These are phyloP conservation scores for Heterohyrax brucei DNA, from an alignment of 2,797 vertebrate species.

Conservation along the genomic window DNA sequence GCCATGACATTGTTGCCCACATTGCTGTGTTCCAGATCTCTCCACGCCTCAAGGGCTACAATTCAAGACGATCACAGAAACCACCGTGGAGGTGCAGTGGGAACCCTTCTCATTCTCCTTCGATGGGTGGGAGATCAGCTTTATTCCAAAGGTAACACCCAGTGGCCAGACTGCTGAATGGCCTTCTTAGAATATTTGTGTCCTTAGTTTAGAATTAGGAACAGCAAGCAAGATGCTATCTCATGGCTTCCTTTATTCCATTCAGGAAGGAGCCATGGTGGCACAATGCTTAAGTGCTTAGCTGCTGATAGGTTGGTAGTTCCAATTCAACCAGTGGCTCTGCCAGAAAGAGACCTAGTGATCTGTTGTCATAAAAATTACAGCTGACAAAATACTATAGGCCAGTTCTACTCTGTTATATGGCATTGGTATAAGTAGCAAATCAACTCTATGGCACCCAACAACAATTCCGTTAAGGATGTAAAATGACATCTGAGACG, in stretches of 20 bases:
- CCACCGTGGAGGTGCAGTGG: slow-evolving; percentile 98
- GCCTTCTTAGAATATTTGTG: too few species aligned
- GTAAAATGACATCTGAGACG: not conserved
- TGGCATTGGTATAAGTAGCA: not conserved
- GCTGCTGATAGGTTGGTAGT: not conserved
- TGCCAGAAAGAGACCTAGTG: not conserved
- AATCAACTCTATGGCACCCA: not conserved
- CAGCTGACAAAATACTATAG: not conserved
- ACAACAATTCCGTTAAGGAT: not conserved
- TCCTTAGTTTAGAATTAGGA: not conserved
- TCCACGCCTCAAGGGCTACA: slow-evolving; percentile 96
- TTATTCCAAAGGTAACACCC: slow-evolving; percentile 96
- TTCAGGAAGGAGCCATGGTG: not conserved
- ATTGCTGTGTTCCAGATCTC: slow-evolving; percentile 93
- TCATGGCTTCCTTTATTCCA: not conserved
- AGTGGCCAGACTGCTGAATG: not conserved
- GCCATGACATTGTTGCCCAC: slow-evolving; percentile 41
- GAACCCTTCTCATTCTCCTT: slow-evolving; percentile 97
- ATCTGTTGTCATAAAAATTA: not conserved
- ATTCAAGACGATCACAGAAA: slow-evolving; percentile 99
- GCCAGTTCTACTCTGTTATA: not conserved
- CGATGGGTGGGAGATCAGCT: slow-evolving; percentile 99
- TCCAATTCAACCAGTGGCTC: not conserved
- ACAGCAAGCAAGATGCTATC: not conserved
- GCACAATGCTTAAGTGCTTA: not conserved